Percentiles rank a stretch among this genome's conserved stretches.
These are phyloP conservation scores for Sarcoramphus papa DNA, from an alignment of 2,797 vertebrate species.

Conservation along the genomic window DNA sequence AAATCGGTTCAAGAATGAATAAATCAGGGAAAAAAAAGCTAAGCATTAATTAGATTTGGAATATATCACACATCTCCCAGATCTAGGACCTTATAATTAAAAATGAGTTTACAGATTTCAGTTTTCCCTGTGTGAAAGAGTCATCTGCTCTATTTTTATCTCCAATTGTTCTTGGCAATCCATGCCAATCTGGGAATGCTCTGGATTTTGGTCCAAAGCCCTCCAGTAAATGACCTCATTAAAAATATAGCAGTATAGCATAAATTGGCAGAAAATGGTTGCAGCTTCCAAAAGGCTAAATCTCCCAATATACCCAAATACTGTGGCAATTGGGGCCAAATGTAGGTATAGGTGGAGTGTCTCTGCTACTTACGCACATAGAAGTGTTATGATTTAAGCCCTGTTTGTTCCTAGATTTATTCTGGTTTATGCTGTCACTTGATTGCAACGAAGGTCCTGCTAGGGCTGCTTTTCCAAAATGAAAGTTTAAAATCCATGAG, in stretches of 20 bases:
- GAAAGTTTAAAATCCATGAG: not conserved
- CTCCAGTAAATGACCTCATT: conserved; percentile 26
- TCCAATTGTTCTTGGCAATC: not conserved
- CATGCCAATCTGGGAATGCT: not conserved
- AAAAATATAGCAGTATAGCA: not conserved
- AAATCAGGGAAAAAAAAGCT: not conserved
- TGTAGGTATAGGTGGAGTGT: not conserved
- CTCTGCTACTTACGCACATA: not conserved
- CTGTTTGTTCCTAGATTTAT: not conserved
- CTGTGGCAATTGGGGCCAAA: not conserved
- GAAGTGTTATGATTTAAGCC: not conserved
- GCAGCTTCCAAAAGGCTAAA: not conserved
- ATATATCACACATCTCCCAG: not conserved
- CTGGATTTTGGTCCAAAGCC: conserved; percentile 40
- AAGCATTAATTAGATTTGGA: not conserved
- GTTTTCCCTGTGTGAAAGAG: not conserved
- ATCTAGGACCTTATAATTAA: not conserved
- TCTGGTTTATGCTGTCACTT: not conserved
- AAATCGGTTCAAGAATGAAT: not conserved
- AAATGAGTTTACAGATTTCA: not conserved
- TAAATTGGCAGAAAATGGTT: not conserved
- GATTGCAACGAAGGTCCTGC: not conserved
- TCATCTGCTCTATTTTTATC: conserved; percentile 11
- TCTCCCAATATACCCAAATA: not conserved
- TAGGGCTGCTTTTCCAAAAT: not conserved